These are phyloP conservation scores for Andricus quercusramuli DNA, from an alignment of 2,888 invertebrate species.

Conservation along the genomic window DNA sequence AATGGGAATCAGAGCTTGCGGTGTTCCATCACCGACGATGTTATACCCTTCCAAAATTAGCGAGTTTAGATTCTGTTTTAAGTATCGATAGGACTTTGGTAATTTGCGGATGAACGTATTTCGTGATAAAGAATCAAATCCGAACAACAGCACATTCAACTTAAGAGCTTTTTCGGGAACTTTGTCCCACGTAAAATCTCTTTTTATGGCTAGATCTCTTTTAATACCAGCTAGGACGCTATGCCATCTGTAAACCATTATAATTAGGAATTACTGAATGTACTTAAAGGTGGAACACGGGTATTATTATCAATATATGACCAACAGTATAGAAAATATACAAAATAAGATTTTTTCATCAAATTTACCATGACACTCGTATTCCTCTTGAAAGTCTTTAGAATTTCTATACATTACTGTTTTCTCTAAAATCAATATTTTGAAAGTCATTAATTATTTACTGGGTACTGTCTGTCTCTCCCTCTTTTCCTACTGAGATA, in stretches of 20 bases:
- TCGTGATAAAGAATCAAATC: conserved; percentile 92
- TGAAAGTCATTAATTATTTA: too few species aligned
- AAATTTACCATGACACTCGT: too few species aligned
- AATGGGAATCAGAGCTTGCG: conserved; percentile 92
- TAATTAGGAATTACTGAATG: background rate
- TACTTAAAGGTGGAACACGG: background rate
- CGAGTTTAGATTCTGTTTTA: conserved; percentile 83
- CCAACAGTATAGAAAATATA: too few species aligned
- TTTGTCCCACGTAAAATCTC: conserved; percentile 79
- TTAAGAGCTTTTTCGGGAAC: conserved; percentile 78
- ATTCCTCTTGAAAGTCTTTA: too few species aligned
- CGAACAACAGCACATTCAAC: conserved; percentile 90
- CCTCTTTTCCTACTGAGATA: too few species aligned
- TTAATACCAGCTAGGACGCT: conserved; percentile 84
- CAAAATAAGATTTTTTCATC: too few species aligned
- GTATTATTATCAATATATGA: too few species aligned
- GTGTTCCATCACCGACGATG: conserved; percentile 93
- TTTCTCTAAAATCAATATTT: too few species aligned
- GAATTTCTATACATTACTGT: too few species aligned
- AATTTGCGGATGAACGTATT: conserved; percentile 90
- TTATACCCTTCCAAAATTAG: conserved; percentile 88
- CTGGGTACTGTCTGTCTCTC: too few species aligned
- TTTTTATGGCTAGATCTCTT: conserved; percentile 77
- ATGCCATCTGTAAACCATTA: conserved; percentile 80
- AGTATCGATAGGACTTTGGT: conserved; percentile 86